These are phyloP conservation scores for Coronaproctus castanopsis DNA, from an alignment of 2,888 invertebrate species.

Conservation along the genomic window DNA sequence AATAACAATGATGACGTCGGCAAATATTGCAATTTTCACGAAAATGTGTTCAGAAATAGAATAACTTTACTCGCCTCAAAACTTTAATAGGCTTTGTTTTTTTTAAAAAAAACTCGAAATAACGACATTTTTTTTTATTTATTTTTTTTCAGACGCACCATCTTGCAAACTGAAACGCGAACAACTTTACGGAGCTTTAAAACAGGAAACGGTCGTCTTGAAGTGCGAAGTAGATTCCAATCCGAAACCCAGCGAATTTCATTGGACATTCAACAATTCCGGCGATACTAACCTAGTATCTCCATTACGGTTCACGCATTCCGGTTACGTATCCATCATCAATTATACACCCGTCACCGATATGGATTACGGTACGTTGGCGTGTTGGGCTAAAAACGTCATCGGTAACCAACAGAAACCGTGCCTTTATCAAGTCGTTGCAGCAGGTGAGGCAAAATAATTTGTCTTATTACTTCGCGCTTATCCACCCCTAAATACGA, in stretches of 20 bases:
- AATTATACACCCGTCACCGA: slow-evolving; percentile 73
- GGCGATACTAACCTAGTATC: slow-evolving; percentile 65
- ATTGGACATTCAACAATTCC: slow-evolving; percentile 84
- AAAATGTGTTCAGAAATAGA: no score
- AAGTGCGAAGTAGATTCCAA: slow-evolving; percentile 75
- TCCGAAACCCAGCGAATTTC: slow-evolving; percentile 64
- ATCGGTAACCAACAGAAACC: slow-evolving; percentile 67
- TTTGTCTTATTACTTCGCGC: not conserved
- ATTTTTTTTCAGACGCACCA: slow-evolving; percentile 40
- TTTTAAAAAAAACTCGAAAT: no score
- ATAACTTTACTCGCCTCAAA: no score
- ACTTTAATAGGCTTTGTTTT: no score
- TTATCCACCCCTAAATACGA: not conserved
- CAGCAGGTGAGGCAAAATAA: slow-evolving; percentile 45
- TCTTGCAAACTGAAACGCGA: slow-evolving; percentile 56
- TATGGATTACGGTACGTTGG: slow-evolving; percentile 72
- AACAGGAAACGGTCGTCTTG: slow-evolving; percentile 67
- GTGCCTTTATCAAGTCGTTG: slow-evolving; percentile 67
- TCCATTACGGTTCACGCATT: slow-evolving; percentile 37
- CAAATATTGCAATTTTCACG: no score
- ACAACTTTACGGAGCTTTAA: slow-evolving; percentile 65
- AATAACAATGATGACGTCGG: no score
- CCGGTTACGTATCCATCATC: slow-evolving; percentile 46
- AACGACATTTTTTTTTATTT: no score
- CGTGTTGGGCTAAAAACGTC: slow-evolving; percentile 66